A percentile compares a stretch with the other conserved stretches of the same genome.
Conservation (phyloP, 2,888 invertebrate genomes). For the Protula sp. region DNA sequence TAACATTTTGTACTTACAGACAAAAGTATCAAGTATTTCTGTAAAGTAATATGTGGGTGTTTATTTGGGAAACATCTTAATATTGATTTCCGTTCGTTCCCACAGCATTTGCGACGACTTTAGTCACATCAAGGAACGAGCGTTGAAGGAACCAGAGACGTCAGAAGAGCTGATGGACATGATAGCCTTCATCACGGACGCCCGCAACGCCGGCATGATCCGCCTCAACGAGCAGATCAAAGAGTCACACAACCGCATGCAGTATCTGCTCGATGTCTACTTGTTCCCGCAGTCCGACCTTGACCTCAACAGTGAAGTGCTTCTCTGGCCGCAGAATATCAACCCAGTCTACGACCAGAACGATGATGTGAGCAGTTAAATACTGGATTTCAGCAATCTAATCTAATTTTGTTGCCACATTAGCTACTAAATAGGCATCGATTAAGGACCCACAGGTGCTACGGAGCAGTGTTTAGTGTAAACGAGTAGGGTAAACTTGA, state of each 20-base stretch:
- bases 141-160: conserved; percentile 68
- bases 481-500: no score
- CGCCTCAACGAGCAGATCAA: conserved; percentile 68
- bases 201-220: conserved; percentile 68
- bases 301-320: conserved; percentile 71
- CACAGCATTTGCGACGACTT: conserved; percentile 61
- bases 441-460: no score
- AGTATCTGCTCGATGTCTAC: conserved; percentile 69
- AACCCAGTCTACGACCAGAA: conserved; percentile 76
- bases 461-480: no score
- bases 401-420: no score
- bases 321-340: conserved; percentile 77
- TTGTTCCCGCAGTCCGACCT: conserved; percentile 71
- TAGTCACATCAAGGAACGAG: conserved; percentile 65
- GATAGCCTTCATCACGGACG: conserved; percentile 74
- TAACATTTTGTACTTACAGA: not conserved
- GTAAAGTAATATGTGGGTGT: no score
- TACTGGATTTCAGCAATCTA: no score
- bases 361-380: conserved; percentile 60
- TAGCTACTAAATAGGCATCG: no score
- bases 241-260: conserved; percentile 46
- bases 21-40: not conserved
- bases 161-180: conserved; percentile 77
- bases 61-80: no score
- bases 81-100: no score